phyloP scores from a whole-genome alignment of 2,113 vertebrate genomes.

The Larimichthys crocea region DNA sequence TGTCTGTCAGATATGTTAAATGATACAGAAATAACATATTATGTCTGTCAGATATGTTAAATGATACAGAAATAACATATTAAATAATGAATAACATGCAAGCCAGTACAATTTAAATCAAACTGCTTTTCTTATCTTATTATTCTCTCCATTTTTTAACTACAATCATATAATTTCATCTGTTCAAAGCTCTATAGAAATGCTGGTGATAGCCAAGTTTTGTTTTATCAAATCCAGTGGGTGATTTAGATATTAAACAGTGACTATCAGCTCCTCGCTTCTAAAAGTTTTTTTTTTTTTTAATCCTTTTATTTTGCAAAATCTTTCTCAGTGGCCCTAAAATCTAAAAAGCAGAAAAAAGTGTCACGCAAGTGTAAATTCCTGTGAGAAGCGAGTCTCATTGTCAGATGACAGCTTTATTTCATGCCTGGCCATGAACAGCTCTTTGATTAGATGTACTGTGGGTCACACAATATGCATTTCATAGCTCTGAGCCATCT shows the following conservation, averaged over 20 bases:
- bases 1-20: conserved; percentile 11
- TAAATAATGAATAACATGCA: conserved; percentile 9
- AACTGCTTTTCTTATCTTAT: conserved; percentile 23
- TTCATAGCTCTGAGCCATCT: conserved; percentile 49
- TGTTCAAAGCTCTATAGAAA: conserved; percentile 15
- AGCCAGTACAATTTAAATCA: conserved; percentile 7
- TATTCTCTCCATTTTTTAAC: conserved; percentile 18
- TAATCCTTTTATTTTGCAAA: conserved; percentile 40
- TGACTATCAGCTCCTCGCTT: conserved; percentile 40
- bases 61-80: conserved; percentile 26
- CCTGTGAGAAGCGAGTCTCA: conserved; percentile 43
- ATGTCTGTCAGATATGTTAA: conserved; percentile 4
- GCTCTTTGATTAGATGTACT: conserved; percentile 59
- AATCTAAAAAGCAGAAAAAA: conserved; percentile 43
- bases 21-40: conserved; percentile 20
- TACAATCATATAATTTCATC: conserved; percentile 31
- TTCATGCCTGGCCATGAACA: conserved; percentile 56
- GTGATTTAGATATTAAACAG: conserved; percentile 41
- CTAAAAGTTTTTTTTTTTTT: conserved; percentile 7
- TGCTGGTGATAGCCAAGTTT: conserved; percentile 52
- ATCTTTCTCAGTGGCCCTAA: conserved; percentile 40
- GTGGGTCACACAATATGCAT: conserved; percentile 64
- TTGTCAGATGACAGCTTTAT: conserved; percentile 69
- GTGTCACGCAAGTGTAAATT: conserved; percentile 50
- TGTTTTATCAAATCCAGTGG: conserved; percentile 42